Base-by-base conservation (phyloP, 2,888 invertebrate species). In the Apamea epomidion region DNA sequence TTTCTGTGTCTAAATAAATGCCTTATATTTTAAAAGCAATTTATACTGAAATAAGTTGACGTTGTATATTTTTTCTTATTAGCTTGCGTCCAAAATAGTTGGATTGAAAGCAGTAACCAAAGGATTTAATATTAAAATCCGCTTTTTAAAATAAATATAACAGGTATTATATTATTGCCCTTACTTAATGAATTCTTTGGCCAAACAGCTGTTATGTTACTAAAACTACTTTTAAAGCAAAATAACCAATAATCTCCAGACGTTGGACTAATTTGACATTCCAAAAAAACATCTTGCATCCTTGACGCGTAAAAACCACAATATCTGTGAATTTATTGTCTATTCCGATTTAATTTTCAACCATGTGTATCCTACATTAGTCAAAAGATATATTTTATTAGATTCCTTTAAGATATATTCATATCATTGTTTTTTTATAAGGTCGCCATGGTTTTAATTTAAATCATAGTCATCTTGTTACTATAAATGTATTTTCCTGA, bases 401-500 rank as follows among this genome's bases (percentile, higher is more conserved):
- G 70, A 73, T 70, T 73, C 25, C 42, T 37, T 0, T 16, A 71
- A 1, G 14, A 72, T 73, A 75, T 79, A 29, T 42, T 42, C 16
- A 68, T 80, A 58, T 82, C 77, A 42, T 62, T 79, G 74, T 6
- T 76, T 65, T 68, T 75, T 51, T n/a, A 79, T 71, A 48, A 76
- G 68, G 48, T 70, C 42, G 45, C 45, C 72, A 54, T 74, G 81
- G 81, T 83, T 85, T 88, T 29, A 80, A 51, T 70, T 80, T 82
- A 78, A 84, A 86, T 81, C 71, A 42, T 82, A 87, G 85, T 82
- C 69, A 82, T 79, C 72, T 76, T 82, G 80, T 74, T 82, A 81
- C 82, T 86, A 76, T 85, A 82, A 88, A 87, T 86, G 83, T 87
- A 85, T 89, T 90, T 89, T 91, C 91, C 88, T 88, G 79, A 85